Evolutionary conservation across 2,113 vertebrate genomes (phyloP).

Genomic region (Dendropsophus ebraccatus): DNA sequence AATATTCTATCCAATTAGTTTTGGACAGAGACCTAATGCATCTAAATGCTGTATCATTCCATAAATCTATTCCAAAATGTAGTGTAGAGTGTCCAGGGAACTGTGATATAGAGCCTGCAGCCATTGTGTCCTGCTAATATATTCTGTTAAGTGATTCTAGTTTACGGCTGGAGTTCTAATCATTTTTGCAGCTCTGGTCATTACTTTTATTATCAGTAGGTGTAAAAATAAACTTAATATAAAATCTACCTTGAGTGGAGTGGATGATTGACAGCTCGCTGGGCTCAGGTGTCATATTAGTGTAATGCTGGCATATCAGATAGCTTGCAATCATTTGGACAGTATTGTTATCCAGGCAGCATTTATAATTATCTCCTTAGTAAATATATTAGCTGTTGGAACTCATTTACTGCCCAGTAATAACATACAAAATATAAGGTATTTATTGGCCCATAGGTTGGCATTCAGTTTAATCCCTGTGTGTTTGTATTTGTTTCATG

Average conservation of each 20-base stretch:
- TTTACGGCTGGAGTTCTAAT: no score
- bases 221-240: background rate
- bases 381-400: background rate
- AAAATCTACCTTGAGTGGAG: no score
- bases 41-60: no score
- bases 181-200: no score
- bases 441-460: background rate
- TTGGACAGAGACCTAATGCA: no score
- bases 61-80: no score
- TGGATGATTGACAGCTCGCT: background rate
- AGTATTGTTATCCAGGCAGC: background rate
- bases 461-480: background rate
- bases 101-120: no score
- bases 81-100: no score
- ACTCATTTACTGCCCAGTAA: background rate
- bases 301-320: background rate
- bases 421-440: background rate
- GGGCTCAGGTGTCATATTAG: background rate
- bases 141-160: no score
- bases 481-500: constrained; percentile 27
- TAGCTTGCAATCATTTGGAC: background rate
- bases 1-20: no score
- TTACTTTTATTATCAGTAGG: no score
- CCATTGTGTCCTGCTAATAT: no score
- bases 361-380: background rate